Evolutionary conservation across 2,797 vertebrate species (phyloP).

Genomic region (Gastrophryne carolinensis): DNA sequence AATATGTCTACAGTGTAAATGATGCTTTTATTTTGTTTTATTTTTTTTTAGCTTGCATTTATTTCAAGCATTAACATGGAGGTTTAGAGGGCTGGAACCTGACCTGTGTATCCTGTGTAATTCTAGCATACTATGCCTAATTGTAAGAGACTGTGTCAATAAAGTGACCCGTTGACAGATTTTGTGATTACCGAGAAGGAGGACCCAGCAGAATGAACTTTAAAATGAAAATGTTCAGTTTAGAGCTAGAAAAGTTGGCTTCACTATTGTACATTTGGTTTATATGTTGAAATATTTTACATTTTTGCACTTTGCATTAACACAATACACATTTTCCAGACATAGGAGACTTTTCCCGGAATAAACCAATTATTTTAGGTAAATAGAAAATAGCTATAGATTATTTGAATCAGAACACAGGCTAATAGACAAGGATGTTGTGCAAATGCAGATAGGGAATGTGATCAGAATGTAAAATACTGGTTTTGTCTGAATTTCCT

Average conservation of each 20-base stretch:
- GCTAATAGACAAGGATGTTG: conserved; percentile 46
- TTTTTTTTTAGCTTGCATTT: conserved; percentile 4
- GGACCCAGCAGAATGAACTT: neutral
- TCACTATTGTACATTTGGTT: neutral
- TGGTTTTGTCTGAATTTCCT: conserved; percentile 48
- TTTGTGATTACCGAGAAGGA: conserved; percentile 3
- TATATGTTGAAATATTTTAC: neutral
- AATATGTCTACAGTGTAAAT: conserved; percentile 43
- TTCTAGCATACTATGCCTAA: conserved; percentile 13
- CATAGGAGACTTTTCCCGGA: conserved; percentile 15
- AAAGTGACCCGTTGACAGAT: conserved; percentile 39
- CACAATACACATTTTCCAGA: neutral
- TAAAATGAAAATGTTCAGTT: neutral
- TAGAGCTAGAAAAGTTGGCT: neutral
- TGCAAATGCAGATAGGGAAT: conserved; percentile 35
- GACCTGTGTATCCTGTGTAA: conserved; percentile 29
- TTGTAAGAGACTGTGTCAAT: conserved; percentile 32
- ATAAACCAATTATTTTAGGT: conserved; percentile 46
- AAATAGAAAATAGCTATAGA: conserved; percentile 44
- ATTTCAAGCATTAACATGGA: conserved; percentile 1
- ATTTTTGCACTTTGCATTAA: neutral
- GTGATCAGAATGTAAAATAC: conserved; percentile 45
- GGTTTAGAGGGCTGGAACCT: conserved; percentile 29
- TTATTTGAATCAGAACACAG: conserved; percentile 46
- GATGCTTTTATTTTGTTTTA: conserved; percentile 17